Conservation (phyloP, 2,797 vertebrate species). For the Paedocypris micromegethes region DNA sequence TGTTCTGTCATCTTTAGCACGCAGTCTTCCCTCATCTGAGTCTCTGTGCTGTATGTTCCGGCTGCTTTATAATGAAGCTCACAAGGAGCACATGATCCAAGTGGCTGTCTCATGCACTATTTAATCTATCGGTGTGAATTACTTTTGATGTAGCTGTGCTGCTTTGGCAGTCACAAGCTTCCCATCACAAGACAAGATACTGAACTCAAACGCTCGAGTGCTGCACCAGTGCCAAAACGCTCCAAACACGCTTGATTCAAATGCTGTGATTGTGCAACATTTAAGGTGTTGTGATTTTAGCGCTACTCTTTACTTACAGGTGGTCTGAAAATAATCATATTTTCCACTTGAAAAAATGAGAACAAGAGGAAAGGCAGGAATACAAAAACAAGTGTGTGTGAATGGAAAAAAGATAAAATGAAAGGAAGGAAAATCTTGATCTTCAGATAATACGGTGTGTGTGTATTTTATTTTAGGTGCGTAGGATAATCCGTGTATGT, state of each 20-base stretch:
- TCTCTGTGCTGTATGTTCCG: slow-evolving; percentile 10
- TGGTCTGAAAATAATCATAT: too few relatives aligned
- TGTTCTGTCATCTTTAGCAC: too few relatives aligned
- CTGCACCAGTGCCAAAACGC: neutral
- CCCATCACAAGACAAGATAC: slow-evolving; percentile 62
- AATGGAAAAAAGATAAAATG: neutral
- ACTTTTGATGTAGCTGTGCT: slow-evolving; percentile 50
- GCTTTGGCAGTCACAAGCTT: slow-evolving; percentile 62
- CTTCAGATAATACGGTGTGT: neutral
- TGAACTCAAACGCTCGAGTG: neutral
- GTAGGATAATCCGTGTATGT: slow-evolving; percentile 96
- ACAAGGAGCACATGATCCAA: slow-evolving; percentile 48
- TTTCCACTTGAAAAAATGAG: too few relatives aligned
- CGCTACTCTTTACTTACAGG: neutral
- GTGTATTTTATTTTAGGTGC: slow-evolving; percentile 74
- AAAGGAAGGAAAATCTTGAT: neutral
- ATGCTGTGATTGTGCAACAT: too few relatives aligned
- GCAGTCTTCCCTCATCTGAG: neutral
- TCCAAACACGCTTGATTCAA: neutral
- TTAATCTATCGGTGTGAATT: slow-evolving; percentile 51
- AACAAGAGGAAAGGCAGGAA: too few relatives aligned
- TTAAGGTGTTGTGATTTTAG: neutral
- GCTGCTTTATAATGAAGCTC: slow-evolving; percentile 57
- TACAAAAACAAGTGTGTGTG: neutral
- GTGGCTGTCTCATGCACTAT: slow-evolving; percentile 33